Evolutionary conservation across 2,113 vertebrate genomes (phyloP).

Genomic region (Percina caprodes): DNA sequence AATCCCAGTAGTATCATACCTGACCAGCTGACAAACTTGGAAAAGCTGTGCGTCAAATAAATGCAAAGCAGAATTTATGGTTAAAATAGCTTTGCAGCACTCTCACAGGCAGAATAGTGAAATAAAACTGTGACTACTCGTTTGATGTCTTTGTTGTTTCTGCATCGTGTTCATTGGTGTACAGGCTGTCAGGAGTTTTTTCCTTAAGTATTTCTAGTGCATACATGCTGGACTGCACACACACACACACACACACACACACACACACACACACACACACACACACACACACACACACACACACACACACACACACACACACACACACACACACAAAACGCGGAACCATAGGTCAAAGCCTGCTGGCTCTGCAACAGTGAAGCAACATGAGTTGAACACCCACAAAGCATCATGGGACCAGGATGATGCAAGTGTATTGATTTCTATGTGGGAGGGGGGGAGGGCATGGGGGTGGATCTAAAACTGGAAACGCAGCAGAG

Average conservation of each 20-base stretch:
- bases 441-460: constrained; percentile 76
- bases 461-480: constrained; percentile 76
- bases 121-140: background rate
- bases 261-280: constrained; percentile 20
- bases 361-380: constrained; percentile 74
- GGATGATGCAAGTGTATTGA: constrained; percentile 81
- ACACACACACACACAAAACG: background rate
- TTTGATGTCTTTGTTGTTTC: background rate
- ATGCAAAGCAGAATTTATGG: background rate
- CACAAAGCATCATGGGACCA: constrained; percentile 78
- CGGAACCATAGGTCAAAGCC: constrained; percentile 79
- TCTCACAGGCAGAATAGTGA: background rate
- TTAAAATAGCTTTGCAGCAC: background rate
- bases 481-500: constrained; percentile 70
- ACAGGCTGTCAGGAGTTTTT: constrained; percentile 15
- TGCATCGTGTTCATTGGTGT: constrained; percentile 11
- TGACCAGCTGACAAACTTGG: background rate
- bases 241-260: constrained; percentile 11
- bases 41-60: background rate
- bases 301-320: too few relatives aligned
- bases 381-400: constrained; percentile 79
- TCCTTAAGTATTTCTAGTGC: background rate
- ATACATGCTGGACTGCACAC: constrained; percentile 31
- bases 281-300: too few relatives aligned
- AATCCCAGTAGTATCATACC: background rate